Conservation (phyloP, 2,888 invertebrate genomes). For the Drosophila acutilabella region DNA sequence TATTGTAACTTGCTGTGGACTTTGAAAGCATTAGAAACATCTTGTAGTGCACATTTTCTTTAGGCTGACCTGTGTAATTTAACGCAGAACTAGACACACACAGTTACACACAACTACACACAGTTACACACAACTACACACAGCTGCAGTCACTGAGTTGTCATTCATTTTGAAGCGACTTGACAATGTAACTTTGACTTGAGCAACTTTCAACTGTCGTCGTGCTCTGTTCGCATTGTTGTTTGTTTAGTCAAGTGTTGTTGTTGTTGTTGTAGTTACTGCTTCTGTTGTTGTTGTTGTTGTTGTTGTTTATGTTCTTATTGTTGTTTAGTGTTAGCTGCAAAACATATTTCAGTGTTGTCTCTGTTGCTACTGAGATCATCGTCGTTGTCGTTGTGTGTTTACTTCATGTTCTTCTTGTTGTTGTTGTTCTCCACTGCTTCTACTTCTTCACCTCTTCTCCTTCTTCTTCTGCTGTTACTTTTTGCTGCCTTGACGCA, state of each 20-base stretch:
- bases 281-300: constrained; percentile 24
- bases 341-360: constrained; percentile 11
- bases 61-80: constrained; percentile 11
- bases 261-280: constrained; percentile 18
- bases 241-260: neutral
- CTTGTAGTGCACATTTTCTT: constrained; percentile 9
- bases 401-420: constrained; percentile 1
- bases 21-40: neutral
- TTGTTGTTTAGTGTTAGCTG: constrained; percentile 23
- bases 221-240: constrained; percentile 14
- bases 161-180: constrained; percentile 45
- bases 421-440: constrained; percentile 1
- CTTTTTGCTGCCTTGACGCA: constrained; percentile 60
- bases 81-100: neutral
- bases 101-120: constrained; percentile 9
- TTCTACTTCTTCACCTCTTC: too few relatives aligned
- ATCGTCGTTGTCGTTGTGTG: constrained; percentile 8
- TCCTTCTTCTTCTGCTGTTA: neutral
- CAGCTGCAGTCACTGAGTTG: constrained; percentile 3
- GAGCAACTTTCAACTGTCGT: constrained; percentile 44
- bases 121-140: constrained; percentile 7
- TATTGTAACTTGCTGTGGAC: constrained; percentile 10
- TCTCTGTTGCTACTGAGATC: constrained; percentile 10
- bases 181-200: constrained; percentile 53
- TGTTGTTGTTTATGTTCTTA: constrained; percentile 18